Evolutionary conservation across 1,140 invertebrate genomes (phyloP).

Genomic region (Calliopsis andreniformis): DNA sequence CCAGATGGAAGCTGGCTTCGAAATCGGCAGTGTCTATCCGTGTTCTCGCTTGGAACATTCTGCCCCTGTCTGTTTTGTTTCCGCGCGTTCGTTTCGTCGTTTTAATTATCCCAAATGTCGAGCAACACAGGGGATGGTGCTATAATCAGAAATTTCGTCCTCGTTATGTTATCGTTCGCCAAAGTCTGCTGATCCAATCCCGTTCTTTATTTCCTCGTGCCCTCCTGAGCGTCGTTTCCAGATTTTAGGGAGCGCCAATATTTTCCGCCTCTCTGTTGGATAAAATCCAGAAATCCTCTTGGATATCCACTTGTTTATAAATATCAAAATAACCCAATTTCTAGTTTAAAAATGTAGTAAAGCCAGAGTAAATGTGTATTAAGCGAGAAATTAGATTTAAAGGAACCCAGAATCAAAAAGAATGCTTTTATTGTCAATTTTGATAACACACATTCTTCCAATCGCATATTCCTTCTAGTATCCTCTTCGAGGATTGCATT

Average conservation of each 20-base stretch:
- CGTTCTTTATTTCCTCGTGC: not conserved
- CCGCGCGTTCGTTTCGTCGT: slow-evolving; percentile 25
- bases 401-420: no score
- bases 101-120: slow-evolving; percentile 61
- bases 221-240: not conserved
- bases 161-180: slow-evolving; percentile 7
- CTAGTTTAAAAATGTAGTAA: no score
- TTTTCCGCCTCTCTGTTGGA: not conserved
- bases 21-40: slow-evolving; percentile 26
- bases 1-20: slow-evolving; percentile 26
- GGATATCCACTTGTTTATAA: not conserved
- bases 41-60: not conserved
- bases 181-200: slow-evolving; percentile 10
- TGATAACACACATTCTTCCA: no score
- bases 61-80: slow-evolving; percentile 8
- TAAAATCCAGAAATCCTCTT: not conserved
- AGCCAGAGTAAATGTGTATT: no score
- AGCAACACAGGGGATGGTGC: not conserved
- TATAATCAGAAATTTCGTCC: slow-evolving; percentile 32
- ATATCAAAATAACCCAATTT: not conserved
- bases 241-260: not conserved
- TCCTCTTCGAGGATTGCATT: not conserved
- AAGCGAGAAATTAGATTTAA: no score
- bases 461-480: no score
- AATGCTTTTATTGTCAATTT: no score